Percentiles rank a stretch among this genome's conserved stretches.
These are phyloP conservation scores for Heliconius congener DNA, from an alignment of 1,140 invertebrate genomes.

Conservation along the genomic window DNA sequence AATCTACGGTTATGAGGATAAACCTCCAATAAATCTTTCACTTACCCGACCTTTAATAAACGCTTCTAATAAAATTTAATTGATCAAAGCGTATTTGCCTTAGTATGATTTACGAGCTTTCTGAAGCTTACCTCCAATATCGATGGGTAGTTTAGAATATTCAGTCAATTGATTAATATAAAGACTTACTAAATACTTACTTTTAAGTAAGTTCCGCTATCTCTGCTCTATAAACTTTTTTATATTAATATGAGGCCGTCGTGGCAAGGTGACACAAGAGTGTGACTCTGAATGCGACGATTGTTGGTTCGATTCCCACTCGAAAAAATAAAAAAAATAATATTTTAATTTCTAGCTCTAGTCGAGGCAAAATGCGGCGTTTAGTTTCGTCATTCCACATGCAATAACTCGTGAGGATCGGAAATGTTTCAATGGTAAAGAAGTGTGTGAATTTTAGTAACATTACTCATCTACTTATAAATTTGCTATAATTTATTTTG, in stretches of 20 bases:
- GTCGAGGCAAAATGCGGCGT: too few relatives aligned
- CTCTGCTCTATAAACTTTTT: too few relatives aligned
- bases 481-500: background rate
- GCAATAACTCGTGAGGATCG: too few relatives aligned
- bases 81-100: slow-evolving; percentile 68
- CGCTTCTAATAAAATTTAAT: slow-evolving; percentile 78
- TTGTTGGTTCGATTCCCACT: too few relatives aligned
- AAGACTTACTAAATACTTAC: too few relatives aligned
- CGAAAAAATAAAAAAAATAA: background rate
- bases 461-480: background rate
- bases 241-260: too few relatives aligned
- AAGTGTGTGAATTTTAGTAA: background rate
- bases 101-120: slow-evolving; percentile 52
- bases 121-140: slow-evolving; percentile 41
- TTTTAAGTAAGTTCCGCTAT: too few relatives aligned
- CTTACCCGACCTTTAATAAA: slow-evolving; percentile 76
- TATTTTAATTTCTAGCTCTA: background rate
- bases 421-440: too few relatives aligned
- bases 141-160: slow-evolving; percentile 15
- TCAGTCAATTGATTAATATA: background rate
- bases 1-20: slow-evolving; percentile 77
- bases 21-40: slow-evolving; percentile 79
- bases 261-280: too few relatives aligned
- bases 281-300: too few relatives aligned
- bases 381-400: too few relatives aligned